Conservation (phyloP, 1,140 invertebrate genomes). For the Calosoma granatense region DNA sequence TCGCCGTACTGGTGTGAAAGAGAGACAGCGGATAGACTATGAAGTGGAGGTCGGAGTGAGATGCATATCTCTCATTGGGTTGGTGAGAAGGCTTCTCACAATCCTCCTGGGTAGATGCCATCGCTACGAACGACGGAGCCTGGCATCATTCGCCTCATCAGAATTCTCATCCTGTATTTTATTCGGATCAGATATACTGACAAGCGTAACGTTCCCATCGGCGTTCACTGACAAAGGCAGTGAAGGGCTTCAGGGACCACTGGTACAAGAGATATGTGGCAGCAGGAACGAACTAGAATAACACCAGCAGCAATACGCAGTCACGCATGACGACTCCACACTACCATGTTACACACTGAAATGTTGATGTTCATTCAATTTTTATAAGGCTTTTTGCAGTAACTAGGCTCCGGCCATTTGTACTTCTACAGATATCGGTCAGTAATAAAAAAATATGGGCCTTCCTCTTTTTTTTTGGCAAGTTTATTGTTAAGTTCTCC, state of each 20-base stretch:
- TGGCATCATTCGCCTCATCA: background rate
- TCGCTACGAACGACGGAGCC: background rate
- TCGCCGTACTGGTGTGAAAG: no score
- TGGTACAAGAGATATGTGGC: no score
- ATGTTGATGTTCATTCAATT: background rate
- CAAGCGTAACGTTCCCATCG: background rate
- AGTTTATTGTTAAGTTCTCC: no score
- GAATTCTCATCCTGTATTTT: background rate
- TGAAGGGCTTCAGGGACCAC: no score
- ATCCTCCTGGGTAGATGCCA: background rate
- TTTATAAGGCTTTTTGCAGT: background rate
- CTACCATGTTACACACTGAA: background rate
- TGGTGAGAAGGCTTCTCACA: no score
- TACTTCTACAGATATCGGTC: background rate
- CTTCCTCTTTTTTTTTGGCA: no score
- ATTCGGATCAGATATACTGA: background rate
- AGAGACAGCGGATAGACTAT: no score
- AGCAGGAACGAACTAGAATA: no score
- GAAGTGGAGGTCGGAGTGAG: no score
- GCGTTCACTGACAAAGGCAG: background rate
- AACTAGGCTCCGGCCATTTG: background rate
- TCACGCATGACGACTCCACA: no score
- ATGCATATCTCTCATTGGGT: no score
- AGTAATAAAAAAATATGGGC: background rate
- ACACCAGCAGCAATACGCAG: no score